Conservation (phyloP, 2,888 invertebrate genomes). For the Pemphredon lugubris region DNA sequence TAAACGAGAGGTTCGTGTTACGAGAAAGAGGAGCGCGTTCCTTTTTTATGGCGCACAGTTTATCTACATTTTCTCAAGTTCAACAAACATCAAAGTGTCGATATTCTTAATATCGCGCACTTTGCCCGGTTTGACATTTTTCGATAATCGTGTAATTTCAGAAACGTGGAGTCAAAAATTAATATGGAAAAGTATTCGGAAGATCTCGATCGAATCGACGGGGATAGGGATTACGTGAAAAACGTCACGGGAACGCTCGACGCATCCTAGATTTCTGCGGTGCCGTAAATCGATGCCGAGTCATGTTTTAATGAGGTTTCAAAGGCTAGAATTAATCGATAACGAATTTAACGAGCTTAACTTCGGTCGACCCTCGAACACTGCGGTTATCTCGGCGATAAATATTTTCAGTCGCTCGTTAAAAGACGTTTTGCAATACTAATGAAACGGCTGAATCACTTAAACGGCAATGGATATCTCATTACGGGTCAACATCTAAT, state of each 20-base stretch:
- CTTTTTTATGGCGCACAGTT: too few species aligned
- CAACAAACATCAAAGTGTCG: too few species aligned
- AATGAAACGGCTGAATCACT: slow-evolving; percentile 42
- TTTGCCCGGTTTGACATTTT: too few species aligned
- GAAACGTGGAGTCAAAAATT: too few species aligned
- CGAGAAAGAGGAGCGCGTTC: too few species aligned
- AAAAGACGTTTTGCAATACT: slow-evolving; percentile 47
- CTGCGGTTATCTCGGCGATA: slow-evolving; percentile 49
- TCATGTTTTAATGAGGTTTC: slow-evolving; percentile 47
- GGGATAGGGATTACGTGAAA: too few species aligned
- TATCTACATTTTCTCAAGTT: too few species aligned
- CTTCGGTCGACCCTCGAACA: slow-evolving; percentile 44
- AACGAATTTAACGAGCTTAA: slow-evolving; percentile 55
- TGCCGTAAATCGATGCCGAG: slow-evolving; percentile 26
- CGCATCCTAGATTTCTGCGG: not conserved
- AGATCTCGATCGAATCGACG: too few species aligned
- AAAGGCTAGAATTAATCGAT: slow-evolving; percentile 53
- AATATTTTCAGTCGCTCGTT: slow-evolving; percentile 46
- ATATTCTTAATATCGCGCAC: too few species aligned
- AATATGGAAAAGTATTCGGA: too few species aligned
- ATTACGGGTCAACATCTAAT: slow-evolving; percentile 18
- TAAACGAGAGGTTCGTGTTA: too few species aligned
- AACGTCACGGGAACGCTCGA: not conserved
- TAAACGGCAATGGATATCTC: slow-evolving; percentile 21
- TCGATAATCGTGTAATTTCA: too few species aligned